phyloP scores from a whole-genome alignment of 92 coral and sea anemone species.

The Virgularia gustaviana region DNA sequence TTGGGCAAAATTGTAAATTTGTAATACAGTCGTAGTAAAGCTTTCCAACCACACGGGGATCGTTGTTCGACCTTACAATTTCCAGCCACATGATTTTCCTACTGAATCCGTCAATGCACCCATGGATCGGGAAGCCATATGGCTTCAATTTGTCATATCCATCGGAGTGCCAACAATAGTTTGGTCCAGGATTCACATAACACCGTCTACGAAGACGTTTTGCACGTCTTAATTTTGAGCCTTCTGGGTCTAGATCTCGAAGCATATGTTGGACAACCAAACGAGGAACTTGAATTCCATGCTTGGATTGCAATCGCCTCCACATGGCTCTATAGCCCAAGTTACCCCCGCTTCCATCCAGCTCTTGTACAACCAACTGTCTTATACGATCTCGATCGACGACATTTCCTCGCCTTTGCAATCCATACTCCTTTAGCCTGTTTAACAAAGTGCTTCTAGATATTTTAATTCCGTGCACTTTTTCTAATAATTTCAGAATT shows the following conservation, averaged over 20 bases:
- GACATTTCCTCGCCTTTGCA: too few species aligned
- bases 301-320: not conserved
- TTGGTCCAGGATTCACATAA: constrained; percentile 5
- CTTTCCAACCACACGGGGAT: not conserved
- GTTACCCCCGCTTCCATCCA: not conserved
- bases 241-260: not conserved
- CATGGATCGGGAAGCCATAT: constrained; percentile 5
- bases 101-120: constrained; percentile 3
- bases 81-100: not conserved
- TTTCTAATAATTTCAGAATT: too few species aligned
- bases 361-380: too few species aligned
- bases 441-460: too few species aligned
- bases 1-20: not conserved
- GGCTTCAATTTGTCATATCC: not conserved
- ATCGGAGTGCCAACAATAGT: constrained; percentile 2
- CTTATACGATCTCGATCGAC: too few species aligned
- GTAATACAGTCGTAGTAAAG: not conserved
- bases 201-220: not conserved
- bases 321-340: constrained; percentile 8
- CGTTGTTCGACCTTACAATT: not conserved
- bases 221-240: not conserved
- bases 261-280: not conserved
- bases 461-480: too few species aligned
- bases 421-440: too few species aligned
- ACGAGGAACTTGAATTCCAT: constrained; percentile 1